Conservation (phyloP, 2,113 vertebrate genomes). For the Ornithorhynchus anatinus region DNA sequence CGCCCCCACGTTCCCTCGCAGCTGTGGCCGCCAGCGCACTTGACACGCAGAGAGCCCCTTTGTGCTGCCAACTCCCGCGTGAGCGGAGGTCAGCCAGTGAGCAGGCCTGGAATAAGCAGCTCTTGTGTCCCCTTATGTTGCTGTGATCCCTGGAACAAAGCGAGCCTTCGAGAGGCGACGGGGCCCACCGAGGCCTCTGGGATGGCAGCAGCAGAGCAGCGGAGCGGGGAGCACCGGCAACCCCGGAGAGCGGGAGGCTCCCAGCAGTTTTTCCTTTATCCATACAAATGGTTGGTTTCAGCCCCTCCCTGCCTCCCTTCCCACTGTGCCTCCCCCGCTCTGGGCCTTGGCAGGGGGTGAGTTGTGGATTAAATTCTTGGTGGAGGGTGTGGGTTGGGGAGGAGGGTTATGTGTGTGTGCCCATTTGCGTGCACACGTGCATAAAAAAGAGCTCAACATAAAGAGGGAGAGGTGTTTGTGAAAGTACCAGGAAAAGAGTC, state of each 20-base stretch:
- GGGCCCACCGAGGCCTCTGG: conserved; percentile 60
- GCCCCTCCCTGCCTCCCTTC: conserved; percentile 40
- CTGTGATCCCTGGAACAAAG: conserved; percentile 67
- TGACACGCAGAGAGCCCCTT: conserved; percentile 69
- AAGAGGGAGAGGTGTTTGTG: no score
- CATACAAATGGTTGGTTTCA: conserved; percentile 61
- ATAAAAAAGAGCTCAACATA: no score
- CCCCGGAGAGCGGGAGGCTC: conserved; percentile 61
- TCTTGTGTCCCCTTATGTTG: conserved; percentile 63
- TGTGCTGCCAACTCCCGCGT: conserved; percentile 56
- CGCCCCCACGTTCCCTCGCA: conserved; percentile 45
- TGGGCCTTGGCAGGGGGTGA: conserved; percentile 33
- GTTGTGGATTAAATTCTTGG: conserved; percentile 1
- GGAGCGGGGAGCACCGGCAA: conserved; percentile 52
- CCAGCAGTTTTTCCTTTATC: conserved; percentile 67
- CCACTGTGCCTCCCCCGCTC: conserved; percentile 6
- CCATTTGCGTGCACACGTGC: no score
- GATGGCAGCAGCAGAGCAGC: conserved; percentile 70
- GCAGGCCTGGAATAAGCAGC: conserved; percentile 62
- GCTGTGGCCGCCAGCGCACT: conserved; percentile 53
- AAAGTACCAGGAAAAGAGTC: no score
- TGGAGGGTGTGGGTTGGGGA: conserved; percentile 19
- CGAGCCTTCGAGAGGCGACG: conserved; percentile 55
- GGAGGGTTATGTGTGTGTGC: no score
- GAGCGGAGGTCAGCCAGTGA: conserved; percentile 64